Evolutionary conservation across 2,113 vertebrate genomes (phyloP), one percentile per base, ranked within the genome.

Genomic region (Lophura nycthemera): DNA sequence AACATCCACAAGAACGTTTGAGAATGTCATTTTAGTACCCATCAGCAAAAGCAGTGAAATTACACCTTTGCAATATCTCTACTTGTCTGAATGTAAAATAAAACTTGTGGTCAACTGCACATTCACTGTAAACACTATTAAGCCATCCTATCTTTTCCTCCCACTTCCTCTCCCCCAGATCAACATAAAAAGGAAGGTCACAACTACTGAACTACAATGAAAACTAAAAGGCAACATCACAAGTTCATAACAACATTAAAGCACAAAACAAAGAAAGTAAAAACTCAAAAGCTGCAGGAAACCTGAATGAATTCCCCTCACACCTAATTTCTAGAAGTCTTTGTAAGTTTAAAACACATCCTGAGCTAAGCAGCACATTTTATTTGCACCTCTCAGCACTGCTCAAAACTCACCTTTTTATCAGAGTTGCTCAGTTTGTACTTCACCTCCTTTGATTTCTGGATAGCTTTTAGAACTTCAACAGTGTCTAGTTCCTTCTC

Each of bases 381-480:
- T 42, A 47, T 27, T 67, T 9, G 15, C 52, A 20, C 66, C 13
- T 45, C 40, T n/a, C 29, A 76, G 63, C 20, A 64, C 60, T n/a
- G 32, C 32, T n/a, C 50, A 57, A 57, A 19, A 77, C 96, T 86
- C 86, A 99, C 99, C 99, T 99, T 99, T 97, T 98, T 99, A 73
- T 99, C 98, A 10, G 96, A 89, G 97, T 97, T 98, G 92, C 96
- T 98, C 98, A 99, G 98, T 93, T 98, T 97, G 92, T 98, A 98
- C 96, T 99, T 99, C 85, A 98, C 98, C 91, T 99, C 99, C 96
- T 99, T 99, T 95, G 99, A 98, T 98, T 99, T 99, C 95, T 99
- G 99, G 97, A 99, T 99, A 76, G 99, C 99, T 97, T 99, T 99
- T 52, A 99, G 91, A 50, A 99, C 99, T 96, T 99, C 99, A 61